phyloP scores from a whole-genome alignment of 2,888 invertebrate species.

The Thecocarcelia acutangulata region DNA sequence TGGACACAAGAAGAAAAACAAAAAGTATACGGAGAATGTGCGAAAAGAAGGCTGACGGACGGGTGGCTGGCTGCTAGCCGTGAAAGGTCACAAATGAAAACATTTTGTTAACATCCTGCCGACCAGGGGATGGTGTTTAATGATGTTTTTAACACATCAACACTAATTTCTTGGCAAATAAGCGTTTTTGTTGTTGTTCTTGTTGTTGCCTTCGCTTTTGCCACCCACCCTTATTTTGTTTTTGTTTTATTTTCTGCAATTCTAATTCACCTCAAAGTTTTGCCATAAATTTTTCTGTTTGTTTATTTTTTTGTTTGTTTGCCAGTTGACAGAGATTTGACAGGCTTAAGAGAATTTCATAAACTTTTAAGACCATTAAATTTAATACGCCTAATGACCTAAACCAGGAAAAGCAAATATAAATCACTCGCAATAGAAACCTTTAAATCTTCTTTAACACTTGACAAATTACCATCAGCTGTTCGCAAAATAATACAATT shows the following conservation, averaged over 20 bases:
- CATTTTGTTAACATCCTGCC: too few species aligned
- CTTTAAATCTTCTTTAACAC: constrained; percentile 1
- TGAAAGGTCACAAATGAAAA: constrained; percentile 42
- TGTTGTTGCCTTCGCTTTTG: not conserved
- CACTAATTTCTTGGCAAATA: constrained; percentile 61
- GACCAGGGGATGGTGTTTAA: not conserved
- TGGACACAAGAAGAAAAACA: constrained; percentile 6
- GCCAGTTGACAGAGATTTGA: constrained; percentile 35
- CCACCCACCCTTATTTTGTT: constrained; percentile 50
- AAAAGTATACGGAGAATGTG: not conserved
- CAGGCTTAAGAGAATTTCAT: constrained; percentile 54
- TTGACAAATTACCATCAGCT: constrained; percentile 71
- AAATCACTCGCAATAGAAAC: constrained; percentile 4
- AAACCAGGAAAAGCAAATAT: not conserved
- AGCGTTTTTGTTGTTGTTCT: constrained; percentile 4
- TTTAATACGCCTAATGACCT: constrained; percentile 37
- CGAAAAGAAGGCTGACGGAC: not conserved
- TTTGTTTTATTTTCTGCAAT: not conserved
- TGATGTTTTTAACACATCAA: constrained; percentile 59
- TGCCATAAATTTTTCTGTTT: constrained; percentile 20
- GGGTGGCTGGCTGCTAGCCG: not conserved
- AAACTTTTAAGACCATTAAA: constrained; percentile 54
- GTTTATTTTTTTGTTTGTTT: not conserved
- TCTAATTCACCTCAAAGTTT: not conserved
- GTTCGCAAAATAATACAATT: constrained; percentile 62